A percentile compares a stretch with the other conserved stretches of the same genome.
Evolutionary conservation across 2,113 vertebrate genomes (phyloP).

Genomic region (Ceyx cyanopectus): DNA sequence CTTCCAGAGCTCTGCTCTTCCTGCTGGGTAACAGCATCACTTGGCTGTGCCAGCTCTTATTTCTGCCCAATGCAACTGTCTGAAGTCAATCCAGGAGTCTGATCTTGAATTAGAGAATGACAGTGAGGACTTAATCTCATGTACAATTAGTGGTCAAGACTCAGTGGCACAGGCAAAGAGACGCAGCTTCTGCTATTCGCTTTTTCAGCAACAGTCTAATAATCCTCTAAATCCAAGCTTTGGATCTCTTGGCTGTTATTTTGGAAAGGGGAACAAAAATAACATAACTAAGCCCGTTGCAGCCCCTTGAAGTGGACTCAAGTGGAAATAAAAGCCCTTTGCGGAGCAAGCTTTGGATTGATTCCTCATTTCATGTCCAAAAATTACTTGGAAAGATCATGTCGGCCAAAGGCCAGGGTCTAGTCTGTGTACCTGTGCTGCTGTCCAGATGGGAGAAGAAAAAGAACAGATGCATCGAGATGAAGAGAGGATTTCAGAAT

Average conservation of each 20-base stretch:
- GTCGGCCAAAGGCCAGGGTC: slow-evolving; percentile 42
- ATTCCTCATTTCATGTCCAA: slow-evolving; percentile 57
- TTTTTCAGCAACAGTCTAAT: background rate
- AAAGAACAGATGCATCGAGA: slow-evolving; percentile 24
- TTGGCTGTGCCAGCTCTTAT: background rate
- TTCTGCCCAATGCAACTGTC: background rate
- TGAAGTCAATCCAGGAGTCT: slow-evolving; percentile 42
- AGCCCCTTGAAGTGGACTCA: slow-evolving; percentile 78
- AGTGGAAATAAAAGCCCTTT: slow-evolving; percentile 79
- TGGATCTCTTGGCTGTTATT: background rate
- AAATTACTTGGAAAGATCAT: slow-evolving; percentile 64
- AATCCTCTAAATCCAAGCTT: slow-evolving; percentile 46
- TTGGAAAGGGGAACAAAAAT: slow-evolving; percentile 56
- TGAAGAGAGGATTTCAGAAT: slow-evolving; percentile 18
- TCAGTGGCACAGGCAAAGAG: background rate
- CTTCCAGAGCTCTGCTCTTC: background rate
- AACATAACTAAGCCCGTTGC: slow-evolving; percentile 41
- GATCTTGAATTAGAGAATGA: background rate
- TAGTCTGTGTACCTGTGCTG: slow-evolving; percentile 15
- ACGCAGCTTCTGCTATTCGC: background rate
- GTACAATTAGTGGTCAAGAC: background rate
- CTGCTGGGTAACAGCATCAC: background rate
- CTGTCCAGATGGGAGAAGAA: slow-evolving; percentile 53
- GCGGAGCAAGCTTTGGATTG: slow-evolving; percentile 71
- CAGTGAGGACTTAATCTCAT: background rate